Base-by-base conservation (phyloP, 2,797 vertebrate genomes). In the Parauchenoglanis punctatus region DNA sequence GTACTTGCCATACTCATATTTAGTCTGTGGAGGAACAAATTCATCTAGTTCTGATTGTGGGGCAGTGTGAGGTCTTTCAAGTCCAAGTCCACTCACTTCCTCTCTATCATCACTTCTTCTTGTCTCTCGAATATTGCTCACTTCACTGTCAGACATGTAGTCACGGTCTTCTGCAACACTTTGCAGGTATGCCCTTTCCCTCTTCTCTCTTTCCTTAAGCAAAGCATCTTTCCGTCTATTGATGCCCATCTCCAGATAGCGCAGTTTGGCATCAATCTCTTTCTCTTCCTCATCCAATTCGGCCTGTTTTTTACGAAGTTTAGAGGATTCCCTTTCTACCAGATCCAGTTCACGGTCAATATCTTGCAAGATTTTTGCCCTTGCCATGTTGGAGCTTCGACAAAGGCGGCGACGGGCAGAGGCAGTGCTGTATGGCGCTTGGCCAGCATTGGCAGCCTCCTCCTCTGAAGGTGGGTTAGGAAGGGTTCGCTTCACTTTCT, bases 121-220 rank as follows among this genome's bases (percentile, higher is more conserved):
- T 8, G 97, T 96, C 89, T 98, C 97, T 63, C 98, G 95, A 85
- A 97, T 96, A 91, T 96, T 98, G 92, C 96, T 99, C 89, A 99
- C 98, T 93, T 99, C 99, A 90, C 99, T 99, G 92, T 99, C 98
- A 65, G 99, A 99, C 98, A 99, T 99, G 88, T 99, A 99, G 93
- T 99, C 99, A 17, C 99, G 96, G 89, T 99, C 99, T 91, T 99
- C 99, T 0, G 99, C 99, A 92, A 99, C 98, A 85, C 98, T 98
- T 92, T 99, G 99, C 75, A 99, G 95, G 91, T 99, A 99, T 49
- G 98, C 99, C 87, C 98, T 94, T 92, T 99, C 99, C 86, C 98
- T 96, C 91, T 99, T 99, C 91, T 99, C 98, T 87, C 99, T 96
- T 93, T 99, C 99, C 86, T 96, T 99, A 65, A 99, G 93, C 31